Conservation (phyloP, 1,140 invertebrate genomes). For the Ceratosolen fusciceps region DNA sequence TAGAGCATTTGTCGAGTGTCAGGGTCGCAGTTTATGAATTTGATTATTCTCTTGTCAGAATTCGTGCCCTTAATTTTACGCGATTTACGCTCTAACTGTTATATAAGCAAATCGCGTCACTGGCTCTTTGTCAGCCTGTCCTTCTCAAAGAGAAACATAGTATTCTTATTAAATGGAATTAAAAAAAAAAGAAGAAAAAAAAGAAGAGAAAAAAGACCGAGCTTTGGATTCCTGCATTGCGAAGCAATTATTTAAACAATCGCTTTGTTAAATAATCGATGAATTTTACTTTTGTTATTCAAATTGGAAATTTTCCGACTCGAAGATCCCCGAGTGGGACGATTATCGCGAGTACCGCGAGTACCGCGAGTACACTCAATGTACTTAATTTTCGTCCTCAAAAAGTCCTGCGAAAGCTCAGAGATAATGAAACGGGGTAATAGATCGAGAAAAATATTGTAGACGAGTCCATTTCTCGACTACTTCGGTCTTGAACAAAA, state of each 20-base stretch:
- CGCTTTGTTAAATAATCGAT: too few relatives aligned
- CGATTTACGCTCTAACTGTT: slow-evolving; percentile 35
- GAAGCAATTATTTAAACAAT: too few relatives aligned
- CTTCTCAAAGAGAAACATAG: too few relatives aligned
- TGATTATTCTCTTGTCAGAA: slow-evolving; percentile 41
- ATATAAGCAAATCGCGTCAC: slow-evolving; percentile 34
- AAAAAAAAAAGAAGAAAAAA: too few relatives aligned
- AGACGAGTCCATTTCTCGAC: slow-evolving; percentile 44
- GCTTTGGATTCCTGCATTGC: too few relatives aligned
- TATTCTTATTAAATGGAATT: background rate
- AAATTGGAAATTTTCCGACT: too few relatives aligned
- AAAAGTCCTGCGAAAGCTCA: background rate
- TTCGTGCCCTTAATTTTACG: slow-evolving; percentile 46
- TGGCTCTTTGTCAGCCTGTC: background rate
- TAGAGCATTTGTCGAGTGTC: slow-evolving; percentile 30
- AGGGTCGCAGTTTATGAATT: slow-evolving; percentile 31
- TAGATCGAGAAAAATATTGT: background rate
- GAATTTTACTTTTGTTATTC: too few relatives aligned
- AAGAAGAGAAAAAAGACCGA: too few relatives aligned
- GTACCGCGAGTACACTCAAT: background rate
- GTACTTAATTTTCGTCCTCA: background rate
- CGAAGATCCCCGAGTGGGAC: too few relatives aligned
- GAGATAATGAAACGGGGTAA: background rate
- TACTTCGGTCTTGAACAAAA: slow-evolving; percentile 40
- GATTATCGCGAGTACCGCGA: too few relatives aligned